These are phyloP conservation scores for Rutilus rutilus DNA, from an alignment of 2,113 vertebrate species.

Conservation along the genomic window DNA sequence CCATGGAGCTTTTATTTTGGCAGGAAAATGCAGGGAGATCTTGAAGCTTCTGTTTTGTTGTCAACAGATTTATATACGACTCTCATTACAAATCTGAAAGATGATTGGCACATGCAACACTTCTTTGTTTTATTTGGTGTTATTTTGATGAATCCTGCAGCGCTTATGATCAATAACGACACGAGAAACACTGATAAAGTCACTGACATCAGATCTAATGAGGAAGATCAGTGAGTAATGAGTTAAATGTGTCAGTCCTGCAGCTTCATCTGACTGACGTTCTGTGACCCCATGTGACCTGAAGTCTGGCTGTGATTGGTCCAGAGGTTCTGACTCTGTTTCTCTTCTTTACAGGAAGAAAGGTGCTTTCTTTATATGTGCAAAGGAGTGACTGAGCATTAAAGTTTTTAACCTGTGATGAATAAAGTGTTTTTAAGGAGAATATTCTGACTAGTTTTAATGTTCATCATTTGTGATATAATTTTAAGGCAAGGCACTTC, in stretches of 20 bases:
- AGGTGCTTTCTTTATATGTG: constrained; percentile 76
- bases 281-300: background rate
- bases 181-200: no score
- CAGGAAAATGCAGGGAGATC: no score
- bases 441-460: background rate
- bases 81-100: no score
- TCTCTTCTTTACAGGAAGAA: constrained; percentile 75
- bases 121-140: no score
- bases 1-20: no score
- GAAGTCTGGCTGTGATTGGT: background rate
- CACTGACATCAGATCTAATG: background rate
- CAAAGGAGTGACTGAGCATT: constrained; percentile 60
- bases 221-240: background rate
- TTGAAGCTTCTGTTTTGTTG: no score
- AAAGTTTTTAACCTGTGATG: background rate
- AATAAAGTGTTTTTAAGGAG: constrained; percentile 47
- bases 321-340: constrained; percentile 3
- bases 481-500: background rate
- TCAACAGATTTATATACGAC: no score
- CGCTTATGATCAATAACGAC: no score
- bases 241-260: background rate
- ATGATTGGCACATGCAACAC: no score
- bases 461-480: background rate
- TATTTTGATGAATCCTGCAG: no score
- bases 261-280: background rate